A percentile compares a stretch with the other conserved stretches of the same genome.
phyloP scores from a whole-genome alignment of 2,113 vertebrate species.

The Okapia johnstoni region DNA sequence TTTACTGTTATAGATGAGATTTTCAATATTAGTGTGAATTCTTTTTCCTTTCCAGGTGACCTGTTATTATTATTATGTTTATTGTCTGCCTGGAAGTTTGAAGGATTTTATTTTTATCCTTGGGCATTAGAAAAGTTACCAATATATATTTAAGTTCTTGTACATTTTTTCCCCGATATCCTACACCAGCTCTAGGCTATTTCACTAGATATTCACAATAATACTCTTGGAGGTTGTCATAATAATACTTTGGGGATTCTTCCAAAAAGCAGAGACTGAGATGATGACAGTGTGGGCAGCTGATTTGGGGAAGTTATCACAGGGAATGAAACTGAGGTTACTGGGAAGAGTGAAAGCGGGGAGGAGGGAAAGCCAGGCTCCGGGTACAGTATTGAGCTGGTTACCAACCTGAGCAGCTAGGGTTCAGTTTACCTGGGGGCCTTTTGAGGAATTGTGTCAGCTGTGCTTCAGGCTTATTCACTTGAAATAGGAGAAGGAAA shows the following conservation, averaged over 20 bases:
- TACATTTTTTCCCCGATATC: neutral
- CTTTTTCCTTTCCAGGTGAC: neutral
- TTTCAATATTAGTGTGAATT: neutral
- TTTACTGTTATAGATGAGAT: neutral
- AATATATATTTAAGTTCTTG: neutral
- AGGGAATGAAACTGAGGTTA: neutral
- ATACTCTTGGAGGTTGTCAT: neutral
- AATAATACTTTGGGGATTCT: neutral
- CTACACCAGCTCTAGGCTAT: neutral
- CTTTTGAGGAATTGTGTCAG: neutral
- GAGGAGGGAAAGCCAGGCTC: neutral
- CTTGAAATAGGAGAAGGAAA: neutral
- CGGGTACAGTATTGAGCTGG: neutral
- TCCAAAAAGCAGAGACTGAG: neutral
- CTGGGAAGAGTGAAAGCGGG: neutral
- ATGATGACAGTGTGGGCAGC: neutral
- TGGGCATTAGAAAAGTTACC: neutral
- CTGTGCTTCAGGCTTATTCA: neutral
- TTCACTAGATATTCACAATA: neutral
- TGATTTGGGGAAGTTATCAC: neutral
- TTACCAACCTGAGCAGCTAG: neutral
- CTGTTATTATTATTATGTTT: neutral
- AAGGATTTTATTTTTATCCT: neutral
- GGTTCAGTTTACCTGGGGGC: neutral
- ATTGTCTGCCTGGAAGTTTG: neutral